Evolutionary conservation across 2,888 invertebrate genomes (phyloP), one percentile per base, ranked within the genome.

Genomic region (Platypus cylindrus): DNA sequence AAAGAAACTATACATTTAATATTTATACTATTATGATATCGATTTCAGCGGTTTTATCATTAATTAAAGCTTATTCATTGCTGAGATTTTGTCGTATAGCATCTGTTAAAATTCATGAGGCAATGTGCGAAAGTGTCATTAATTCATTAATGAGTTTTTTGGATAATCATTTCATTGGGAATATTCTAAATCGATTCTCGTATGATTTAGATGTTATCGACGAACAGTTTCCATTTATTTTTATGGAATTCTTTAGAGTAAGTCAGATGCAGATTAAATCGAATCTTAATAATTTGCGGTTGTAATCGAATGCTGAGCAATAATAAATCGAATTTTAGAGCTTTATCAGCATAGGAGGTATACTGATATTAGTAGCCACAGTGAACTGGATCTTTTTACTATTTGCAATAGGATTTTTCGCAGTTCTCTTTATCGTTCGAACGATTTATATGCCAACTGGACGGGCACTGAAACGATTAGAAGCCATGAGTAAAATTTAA

Each of bases 401-500:
- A 17, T 78, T 79, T 0, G 76, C 80, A 0, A 59, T 68, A 0
- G 55, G 75, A 2, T 69, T 86, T 11, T 68, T 71, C 0, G 44
- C 70, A 1, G 47, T 79, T 8, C 75, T 86, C 53, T 68, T 70
- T 36, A 54, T 69, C 8, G 56, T 84, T 7, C 56, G 85, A 14
- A 60, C 65, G 2, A 65, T 78, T 47, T 85, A 81, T 60, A 62
- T 86, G n/a, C 58, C 67, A 20, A 79, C 82, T n/a, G 79, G 82
- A 9, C 60, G 84, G 13, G 79, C 78, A 49, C 60, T 87, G 29
- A 85, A 75, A 60, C 60, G 76, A 48, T 64, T 79, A 2, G 78
- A 79, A 52, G 74, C 76, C 44, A 67, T 73, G 17, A 73, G 77
- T 76, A 48, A 67, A 68, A 61, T 30, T 12, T 16, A 17, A 23